Conservation (phyloP, 2,888 invertebrate genomes). For the Pachydiplax longipennis region DNA sequence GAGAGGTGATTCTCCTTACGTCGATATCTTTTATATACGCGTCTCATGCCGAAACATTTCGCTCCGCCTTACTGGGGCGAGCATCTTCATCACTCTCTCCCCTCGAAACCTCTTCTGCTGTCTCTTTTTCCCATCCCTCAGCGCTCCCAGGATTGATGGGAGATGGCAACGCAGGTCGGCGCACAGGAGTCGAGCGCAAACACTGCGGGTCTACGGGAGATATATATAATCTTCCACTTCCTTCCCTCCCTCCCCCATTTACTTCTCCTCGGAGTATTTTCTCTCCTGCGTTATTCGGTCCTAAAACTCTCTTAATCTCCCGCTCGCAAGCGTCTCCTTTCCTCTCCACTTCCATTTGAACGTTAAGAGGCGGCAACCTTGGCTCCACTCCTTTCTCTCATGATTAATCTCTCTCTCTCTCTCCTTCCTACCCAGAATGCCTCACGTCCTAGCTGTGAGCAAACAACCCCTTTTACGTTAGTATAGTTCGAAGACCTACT, state of each 20-base stretch:
- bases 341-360: slow-evolving; percentile 17
- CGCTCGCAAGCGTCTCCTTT: slow-evolving; percentile 20
- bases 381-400: slow-evolving; percentile 32
- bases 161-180: slow-evolving; percentile 38
- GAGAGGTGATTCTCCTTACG: neutral
- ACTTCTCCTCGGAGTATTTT: neutral
- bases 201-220: slow-evolving; percentile 38
- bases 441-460: slow-evolving; percentile 1
- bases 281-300: neutral
- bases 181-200: slow-evolving; percentile 27
- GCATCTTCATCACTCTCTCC: neutral
- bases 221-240: slow-evolving; percentile 6
- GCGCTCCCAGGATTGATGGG: slow-evolving; percentile 14
- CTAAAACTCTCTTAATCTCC: slow-evolving; percentile 45
- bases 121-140: neutral
- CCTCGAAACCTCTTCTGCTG: neutral
- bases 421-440: neutral
- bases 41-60: neutral
- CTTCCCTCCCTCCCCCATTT: neutral
- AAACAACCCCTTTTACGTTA: slow-evolving; percentile 41
- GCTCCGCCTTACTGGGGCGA: neutral
- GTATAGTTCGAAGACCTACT: slow-evolving; percentile 38
- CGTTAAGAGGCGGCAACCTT: slow-evolving; percentile 20
- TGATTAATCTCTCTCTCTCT: slow-evolving; percentile 27
- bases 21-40: slow-evolving; percentile 11